These are phyloP conservation scores for Galeopsomyia nigrocyanea DNA, from an alignment of 2,888 invertebrate species.

Conservation along the genomic window DNA sequence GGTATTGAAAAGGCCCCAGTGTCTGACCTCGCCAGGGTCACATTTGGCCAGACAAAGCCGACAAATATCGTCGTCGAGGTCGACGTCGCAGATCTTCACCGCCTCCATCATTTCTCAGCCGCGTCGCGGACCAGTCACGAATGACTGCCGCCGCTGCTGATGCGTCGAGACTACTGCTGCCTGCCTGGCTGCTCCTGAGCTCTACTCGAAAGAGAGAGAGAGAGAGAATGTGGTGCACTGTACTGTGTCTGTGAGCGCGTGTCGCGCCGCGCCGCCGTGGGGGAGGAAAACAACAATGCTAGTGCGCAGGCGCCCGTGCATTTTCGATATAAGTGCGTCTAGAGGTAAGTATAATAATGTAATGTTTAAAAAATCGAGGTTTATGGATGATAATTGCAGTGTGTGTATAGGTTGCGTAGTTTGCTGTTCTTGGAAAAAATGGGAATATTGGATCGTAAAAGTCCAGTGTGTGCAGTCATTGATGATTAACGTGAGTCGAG, in stretches of 20 bases:
- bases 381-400: too few relatives aligned
- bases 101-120: slow-evolving; percentile 18
- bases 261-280: background rate
- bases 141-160: background rate
- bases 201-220: background rate
- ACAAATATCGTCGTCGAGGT: slow-evolving; percentile 15
- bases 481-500: too few relatives aligned
- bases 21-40: background rate
- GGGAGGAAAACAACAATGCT: slow-evolving; percentile 18
- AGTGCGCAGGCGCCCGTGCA: slow-evolving; percentile 7
- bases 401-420: too few relatives aligned
- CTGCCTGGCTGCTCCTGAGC: background rate
- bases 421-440: too few relatives aligned
- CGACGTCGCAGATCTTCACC: slow-evolving; percentile 23
- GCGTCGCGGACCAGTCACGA: background rate
- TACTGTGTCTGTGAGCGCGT: too few relatives aligned
- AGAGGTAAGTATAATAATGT: too few relatives aligned
- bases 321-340: too few relatives aligned
- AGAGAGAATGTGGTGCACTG: too few relatives aligned
- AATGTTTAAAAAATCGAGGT: too few relatives aligned
- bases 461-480: too few relatives aligned
- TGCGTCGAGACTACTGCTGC: slow-evolving; percentile 17
- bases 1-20: slow-evolving; percentile 26
- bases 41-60: slow-evolving; percentile 27
- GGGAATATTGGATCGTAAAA: too few relatives aligned